Percentiles rank a stretch among this genome's conserved stretches.
Evolutionary conservation across 2,888 invertebrate species (phyloP).

Genomic region (Anoncus sp.): DNA sequence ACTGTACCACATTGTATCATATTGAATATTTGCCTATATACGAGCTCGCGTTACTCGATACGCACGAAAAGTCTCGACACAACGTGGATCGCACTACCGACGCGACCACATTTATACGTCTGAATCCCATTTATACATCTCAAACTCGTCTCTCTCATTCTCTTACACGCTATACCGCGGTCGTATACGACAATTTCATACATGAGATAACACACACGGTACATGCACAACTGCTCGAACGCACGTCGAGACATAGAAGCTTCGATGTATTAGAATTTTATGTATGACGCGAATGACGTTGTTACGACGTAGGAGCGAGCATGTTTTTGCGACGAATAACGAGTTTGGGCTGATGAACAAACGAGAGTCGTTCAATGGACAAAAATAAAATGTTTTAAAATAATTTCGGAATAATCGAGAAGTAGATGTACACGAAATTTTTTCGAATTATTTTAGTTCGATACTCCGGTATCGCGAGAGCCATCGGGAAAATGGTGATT

Average conservation of each 20-base stretch:
- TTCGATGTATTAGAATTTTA: slow-evolving; percentile 5
- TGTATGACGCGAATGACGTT: background rate
- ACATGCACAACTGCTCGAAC: background rate
- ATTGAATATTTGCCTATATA: background rate
- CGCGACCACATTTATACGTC: slow-evolving; percentile 5
- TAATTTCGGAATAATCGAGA: background rate
- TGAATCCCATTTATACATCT: slow-evolving; percentile 25
- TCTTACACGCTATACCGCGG: background rate
- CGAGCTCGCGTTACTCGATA: background rate
- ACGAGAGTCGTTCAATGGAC: background rate
- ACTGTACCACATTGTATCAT: too few relatives aligned
- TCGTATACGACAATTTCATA: background rate
- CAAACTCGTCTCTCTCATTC: slow-evolving; percentile 16
- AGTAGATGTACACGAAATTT: background rate
- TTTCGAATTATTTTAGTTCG: background rate
- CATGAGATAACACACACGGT: background rate
- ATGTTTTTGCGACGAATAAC: background rate
- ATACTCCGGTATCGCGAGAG: background rate
- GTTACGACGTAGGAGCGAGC: background rate
- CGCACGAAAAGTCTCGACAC: slow-evolving; percentile 39
- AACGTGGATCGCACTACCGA: slow-evolving; percentile 37
- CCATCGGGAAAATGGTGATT: background rate
- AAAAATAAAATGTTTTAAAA: background rate
- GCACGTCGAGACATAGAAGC: background rate
- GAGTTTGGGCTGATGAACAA: background rate